Base-by-base conservation (phyloP, 2,888 invertebrate genomes). In the Axea sp. region DNA sequence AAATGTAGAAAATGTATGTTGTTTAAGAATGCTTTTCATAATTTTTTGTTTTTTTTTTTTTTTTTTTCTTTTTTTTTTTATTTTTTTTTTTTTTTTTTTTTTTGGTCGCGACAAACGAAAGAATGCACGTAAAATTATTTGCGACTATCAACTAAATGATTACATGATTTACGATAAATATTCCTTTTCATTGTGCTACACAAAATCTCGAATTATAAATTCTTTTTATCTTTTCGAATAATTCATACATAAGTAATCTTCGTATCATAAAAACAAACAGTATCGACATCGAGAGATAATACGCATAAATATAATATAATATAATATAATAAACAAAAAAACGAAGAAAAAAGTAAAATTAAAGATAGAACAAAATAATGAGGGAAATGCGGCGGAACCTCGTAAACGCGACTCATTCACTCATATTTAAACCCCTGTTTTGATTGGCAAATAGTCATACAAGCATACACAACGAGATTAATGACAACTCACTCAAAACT, bases 61-160 rank as follows among this genome's bases (percentile, higher is more conserved):
- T n/a, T n/a, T n/a, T n/a, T n/a, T n/a, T n/a, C n/a, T n/a, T n/a
- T n/a, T n/a, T n/a, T n/a, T n/a, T n/a, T n/a, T n/a, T n/a, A n/a
- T 5, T n/a, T 4, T 45, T 28, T 47, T 47, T 11, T 41, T 30
- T 30, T 17, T 9, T 22, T 11, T 24, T 43, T 31, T 49, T 47
- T 37, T 57, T 47, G 7, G 28, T 59, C 35, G 43, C 43, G 39
- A 41, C 49, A 51, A 68, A 59, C 12, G 35, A 73, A 51, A 57
- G 39, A 53, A 55, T 55, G 28, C 37, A 62, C 47, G 69, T 33
- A 64, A 62, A 55, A 45, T 73, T 69, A 72, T 55, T 57, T 57
- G 73, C 68, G 77, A 75, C 80, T 83, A 83, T 76, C 72, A 82
- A 83, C 81, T 82, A 83, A 83, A 83, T 77, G 77, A 79, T 80